Conservation (phyloP, 92 coral and sea anemone species). For the Epizoanthus stellaris region DNA sequence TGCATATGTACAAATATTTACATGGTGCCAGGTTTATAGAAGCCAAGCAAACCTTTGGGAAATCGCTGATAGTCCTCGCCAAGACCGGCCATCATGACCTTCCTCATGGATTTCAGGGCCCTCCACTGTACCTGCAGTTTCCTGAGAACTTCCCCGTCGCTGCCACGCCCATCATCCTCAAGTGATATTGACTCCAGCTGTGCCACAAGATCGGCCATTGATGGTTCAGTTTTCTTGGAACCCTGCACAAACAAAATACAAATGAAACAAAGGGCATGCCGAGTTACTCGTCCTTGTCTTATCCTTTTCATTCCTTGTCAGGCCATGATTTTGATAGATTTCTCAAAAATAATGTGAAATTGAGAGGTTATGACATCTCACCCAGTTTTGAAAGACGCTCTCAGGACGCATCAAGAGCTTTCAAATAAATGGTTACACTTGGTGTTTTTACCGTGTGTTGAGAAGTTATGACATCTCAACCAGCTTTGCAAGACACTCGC, state of each 20-base stretch:
- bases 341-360: too few relatives aligned
- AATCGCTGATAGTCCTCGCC: neutral
- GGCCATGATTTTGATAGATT: too few relatives aligned
- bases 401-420: too few relatives aligned
- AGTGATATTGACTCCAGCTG: conserved; percentile 20
- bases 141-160: neutral
- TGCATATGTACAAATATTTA: too few relatives aligned
- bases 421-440: too few relatives aligned
- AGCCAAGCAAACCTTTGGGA: conserved; percentile 22
- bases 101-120: conserved; percentile 30
- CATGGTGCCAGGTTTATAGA: too few relatives aligned
- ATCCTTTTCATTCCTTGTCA: neutral
- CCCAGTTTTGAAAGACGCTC: too few relatives aligned
- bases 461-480: too few relatives aligned
- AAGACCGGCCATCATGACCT: conserved; percentile 7
- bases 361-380: too few relatives aligned
- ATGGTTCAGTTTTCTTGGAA: neutral
- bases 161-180: neutral
- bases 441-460: too few relatives aligned
- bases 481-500: too few relatives aligned
- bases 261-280: neutral
- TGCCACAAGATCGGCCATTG: conserved; percentile 6
- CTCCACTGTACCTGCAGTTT: conserved; percentile 17
- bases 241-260: neutral
- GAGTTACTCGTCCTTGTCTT: neutral